These are phyloP conservation scores for Chaetodon auriga DNA, from an alignment of 2,113 vertebrate species.

Conservation along the genomic window DNA sequence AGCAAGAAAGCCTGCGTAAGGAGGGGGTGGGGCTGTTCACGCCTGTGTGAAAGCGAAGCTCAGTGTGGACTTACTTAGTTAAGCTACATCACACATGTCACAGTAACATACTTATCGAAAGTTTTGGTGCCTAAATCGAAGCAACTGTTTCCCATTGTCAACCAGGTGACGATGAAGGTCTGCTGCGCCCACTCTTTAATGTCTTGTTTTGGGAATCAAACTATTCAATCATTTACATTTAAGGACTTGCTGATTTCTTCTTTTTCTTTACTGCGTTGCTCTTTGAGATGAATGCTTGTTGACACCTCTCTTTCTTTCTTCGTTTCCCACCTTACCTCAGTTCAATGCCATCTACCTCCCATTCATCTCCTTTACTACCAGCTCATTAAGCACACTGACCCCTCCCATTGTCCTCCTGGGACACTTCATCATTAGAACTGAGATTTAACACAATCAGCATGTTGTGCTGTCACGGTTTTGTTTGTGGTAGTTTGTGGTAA, in stretches of 20 bases:
- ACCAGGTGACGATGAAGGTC: too few species aligned
- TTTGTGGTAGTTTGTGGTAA: conserved; percentile 53
- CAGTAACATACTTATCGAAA: too few species aligned
- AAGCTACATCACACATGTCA: too few species aligned
- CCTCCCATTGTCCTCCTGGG: conserved; percentile 34
- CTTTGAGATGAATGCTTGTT: not conserved
- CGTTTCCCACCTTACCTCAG: conserved; percentile 6
- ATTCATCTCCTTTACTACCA: conserved; percentile 66
- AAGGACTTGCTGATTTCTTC: not conserved
- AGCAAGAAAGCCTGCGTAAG: too few species aligned
- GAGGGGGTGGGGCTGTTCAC: too few species aligned
- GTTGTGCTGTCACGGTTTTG: conserved; percentile 26
- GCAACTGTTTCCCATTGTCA: too few species aligned
- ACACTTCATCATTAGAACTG: conserved; percentile 43
- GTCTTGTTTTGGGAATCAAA: too few species aligned
- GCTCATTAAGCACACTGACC: conserved; percentile 34
- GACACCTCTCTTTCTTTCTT: conserved; percentile 21
- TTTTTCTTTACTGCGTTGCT: not conserved
- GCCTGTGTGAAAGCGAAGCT: too few species aligned
- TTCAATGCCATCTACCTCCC: conserved; percentile 29
- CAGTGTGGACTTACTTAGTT: too few species aligned
- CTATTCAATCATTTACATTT: too few species aligned
- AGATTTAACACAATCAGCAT: conserved; percentile 53
- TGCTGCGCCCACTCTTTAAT: too few species aligned
- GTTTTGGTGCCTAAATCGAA: too few species aligned